Evolutionary conservation across 2,888 invertebrate species (phyloP).

Genomic region (Leptinotarsa peninsularis): DNA sequence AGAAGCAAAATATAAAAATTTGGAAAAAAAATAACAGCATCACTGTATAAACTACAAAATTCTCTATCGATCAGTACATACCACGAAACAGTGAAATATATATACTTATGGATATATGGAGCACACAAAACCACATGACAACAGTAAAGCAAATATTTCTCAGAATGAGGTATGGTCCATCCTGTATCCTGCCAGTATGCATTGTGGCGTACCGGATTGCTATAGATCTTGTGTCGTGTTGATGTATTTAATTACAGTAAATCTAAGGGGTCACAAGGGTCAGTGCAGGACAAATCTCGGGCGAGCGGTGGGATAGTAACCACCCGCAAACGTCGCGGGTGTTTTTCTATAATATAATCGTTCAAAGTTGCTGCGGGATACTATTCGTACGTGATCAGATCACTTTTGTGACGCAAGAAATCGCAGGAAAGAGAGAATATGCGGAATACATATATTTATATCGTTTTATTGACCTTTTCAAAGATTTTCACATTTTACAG

Average conservation of each 20-base stretch:
- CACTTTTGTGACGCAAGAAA: background rate
- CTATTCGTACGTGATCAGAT: background rate
- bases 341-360: constrained; percentile 27
- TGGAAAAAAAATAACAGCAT: too few relatives aligned
- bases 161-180: background rate
- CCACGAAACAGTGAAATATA: too few relatives aligned
- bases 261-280: constrained; percentile 35
- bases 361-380: background rate
- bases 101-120: too few relatives aligned
- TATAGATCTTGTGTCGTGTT: constrained; percentile 49
- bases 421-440: too few relatives aligned
- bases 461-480: too few relatives aligned
- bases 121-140: too few relatives aligned
- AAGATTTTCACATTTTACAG: too few relatives aligned
- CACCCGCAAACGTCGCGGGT: constrained; percentile 33
- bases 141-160: too few relatives aligned
- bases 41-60: too few relatives aligned
- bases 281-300: constrained; percentile 42
- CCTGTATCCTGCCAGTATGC: constrained; percentile 30
- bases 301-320: constrained; percentile 31
- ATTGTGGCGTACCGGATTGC: constrained; percentile 45
- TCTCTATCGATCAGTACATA: too few relatives aligned
- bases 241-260: constrained; percentile 48
- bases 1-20: too few relatives aligned
- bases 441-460: too few relatives aligned